Evolutionary conservation across 1,140 invertebrate species (phyloP), one percentile per base, ranked within the genome.

Genomic region (Thrips palmi): DNA sequence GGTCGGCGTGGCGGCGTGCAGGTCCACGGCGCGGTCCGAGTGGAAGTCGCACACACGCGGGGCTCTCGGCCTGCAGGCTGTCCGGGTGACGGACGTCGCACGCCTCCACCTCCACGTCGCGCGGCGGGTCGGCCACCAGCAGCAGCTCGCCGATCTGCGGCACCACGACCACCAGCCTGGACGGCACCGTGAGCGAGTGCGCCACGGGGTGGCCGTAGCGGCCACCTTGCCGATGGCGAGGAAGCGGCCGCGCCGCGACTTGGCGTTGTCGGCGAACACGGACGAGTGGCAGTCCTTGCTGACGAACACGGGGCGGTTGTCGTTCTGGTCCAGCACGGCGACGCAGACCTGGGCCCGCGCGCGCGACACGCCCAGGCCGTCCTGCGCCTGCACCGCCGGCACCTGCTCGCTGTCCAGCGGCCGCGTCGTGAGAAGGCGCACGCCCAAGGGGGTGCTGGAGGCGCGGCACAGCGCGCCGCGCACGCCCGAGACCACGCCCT

Each of bases 101-200:
- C 10, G 84, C 83, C 45, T 81, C 67, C 1, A 89, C 72, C 43
- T 71, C 58, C 11, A 84, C 50, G 39, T 78, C 68, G n/a, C 68
- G 61, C 45, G 75, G 73, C 0, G 77, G 76, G 42, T 83, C 77
- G 4, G 74, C 78, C 7, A 74, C 74, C 4, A 91, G 53, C 46
- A 91, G 68, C 1, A 93, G 55, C 52, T 89, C 81, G 1, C 87
- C 87, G 1, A 85, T 91, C 60, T 91, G 86, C 0, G 87, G 87
- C 1, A 91, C 81, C 40, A 92, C 76, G 7, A 89, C 78, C 7
- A 84, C 69, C 20, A 78, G 55, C 46, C 82, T 81, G 33, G 70
- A 84, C 1, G 77, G 74, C 1, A 72, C 70, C n/a, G 70, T 64
- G 11, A 89, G 56, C 37, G 74, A 73, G 54, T 88, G 92, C 8